A percentile compares a stretch with the other conserved stretches of the same genome.
phyloP scores from a whole-genome alignment of 2,113 vertebrate species.

The Seriola quinqueradiata region DNA sequence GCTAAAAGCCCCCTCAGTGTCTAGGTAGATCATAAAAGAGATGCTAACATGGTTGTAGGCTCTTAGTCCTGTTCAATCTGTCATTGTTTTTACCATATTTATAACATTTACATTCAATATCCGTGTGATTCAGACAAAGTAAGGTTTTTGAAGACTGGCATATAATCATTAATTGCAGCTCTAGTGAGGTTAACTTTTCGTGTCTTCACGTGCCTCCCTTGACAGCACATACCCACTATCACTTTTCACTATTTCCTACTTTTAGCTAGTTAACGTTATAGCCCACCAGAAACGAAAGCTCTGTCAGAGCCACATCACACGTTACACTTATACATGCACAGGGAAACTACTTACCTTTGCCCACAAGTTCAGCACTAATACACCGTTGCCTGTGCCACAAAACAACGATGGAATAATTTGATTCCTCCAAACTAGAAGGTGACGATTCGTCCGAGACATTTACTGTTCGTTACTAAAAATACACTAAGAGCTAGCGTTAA shows the following conservation, averaged over 20 bases:
- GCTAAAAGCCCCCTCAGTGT: neutral
- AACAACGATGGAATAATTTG: neutral
- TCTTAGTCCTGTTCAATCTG: neutral
- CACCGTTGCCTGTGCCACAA: neutral
- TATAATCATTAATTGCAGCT: neutral
- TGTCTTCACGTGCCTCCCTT: neutral
- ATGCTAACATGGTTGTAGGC: neutral
- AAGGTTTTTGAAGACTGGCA: neutral
- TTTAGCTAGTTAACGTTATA: neutral
- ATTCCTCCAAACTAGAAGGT: neutral
- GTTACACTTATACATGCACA: neutral
- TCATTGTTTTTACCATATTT: neutral
- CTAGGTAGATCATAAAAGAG: neutral
- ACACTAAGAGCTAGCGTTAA: neutral
- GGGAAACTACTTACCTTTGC: conserved; percentile 24
- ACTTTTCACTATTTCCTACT: neutral
- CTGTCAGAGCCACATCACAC: neutral
- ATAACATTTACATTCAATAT: no score
- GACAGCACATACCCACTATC: neutral
- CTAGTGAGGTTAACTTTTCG: neutral
- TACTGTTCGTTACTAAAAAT: neutral
- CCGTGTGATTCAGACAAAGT: neutral
- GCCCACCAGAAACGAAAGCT: neutral
- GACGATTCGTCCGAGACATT: neutral
- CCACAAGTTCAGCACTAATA: neutral